These are phyloP conservation scores for Trachemys scripta DNA, from an alignment of 2,113 vertebrate genomes.

Conservation along the genomic window DNA sequence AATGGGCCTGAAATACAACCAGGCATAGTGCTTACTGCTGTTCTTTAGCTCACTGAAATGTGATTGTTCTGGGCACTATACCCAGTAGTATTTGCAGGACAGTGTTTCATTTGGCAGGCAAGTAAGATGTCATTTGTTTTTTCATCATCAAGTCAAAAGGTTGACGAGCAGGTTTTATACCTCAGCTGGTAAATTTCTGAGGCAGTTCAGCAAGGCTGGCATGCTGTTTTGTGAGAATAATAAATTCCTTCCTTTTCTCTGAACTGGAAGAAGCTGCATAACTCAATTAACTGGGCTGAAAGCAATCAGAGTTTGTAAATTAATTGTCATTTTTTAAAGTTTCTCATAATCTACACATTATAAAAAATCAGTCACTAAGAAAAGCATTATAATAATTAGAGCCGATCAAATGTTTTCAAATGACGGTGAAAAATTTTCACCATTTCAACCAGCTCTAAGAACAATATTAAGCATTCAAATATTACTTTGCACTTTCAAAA, in stretches of 20 bases:
- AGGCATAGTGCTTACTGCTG: neutral
- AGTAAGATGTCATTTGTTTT: neutral
- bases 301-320: neutral
- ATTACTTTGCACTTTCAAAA: slow-evolving; percentile 19
- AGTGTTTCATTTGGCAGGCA: neutral
- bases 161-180: neutral
- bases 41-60: neutral
- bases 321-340: neutral
- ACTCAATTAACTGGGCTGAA: neutral
- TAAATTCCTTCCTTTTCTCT: neutral
- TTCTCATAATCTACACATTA: neutral
- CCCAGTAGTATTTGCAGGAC: neutral
- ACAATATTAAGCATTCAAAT: neutral
- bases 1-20: neutral
- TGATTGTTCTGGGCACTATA: neutral
- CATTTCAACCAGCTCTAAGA: slow-evolving; percentile 2
- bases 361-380: neutral
- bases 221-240: neutral
- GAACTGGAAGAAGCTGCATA: neutral
- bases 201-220: neutral
- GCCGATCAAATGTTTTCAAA: neutral
- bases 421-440: neutral
- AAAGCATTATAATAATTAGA: neutral
- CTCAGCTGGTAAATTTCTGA: neutral
- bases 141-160: neutral